phyloP scores from a whole-genome alignment of 2,797 vertebrate genomes.

The Lepus oiostolus region DNA sequence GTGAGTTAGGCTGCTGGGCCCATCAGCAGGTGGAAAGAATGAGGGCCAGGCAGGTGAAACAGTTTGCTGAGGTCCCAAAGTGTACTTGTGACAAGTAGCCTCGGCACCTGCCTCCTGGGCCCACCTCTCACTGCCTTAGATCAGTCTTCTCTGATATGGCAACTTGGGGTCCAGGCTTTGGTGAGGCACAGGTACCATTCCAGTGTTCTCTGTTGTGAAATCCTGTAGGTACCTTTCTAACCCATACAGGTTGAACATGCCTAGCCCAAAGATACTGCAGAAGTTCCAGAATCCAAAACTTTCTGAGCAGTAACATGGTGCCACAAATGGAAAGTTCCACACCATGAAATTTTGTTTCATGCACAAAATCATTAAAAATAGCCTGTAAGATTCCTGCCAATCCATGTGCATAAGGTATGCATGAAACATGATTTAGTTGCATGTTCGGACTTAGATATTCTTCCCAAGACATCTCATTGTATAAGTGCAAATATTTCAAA shows the following conservation, averaged over 20 bases:
- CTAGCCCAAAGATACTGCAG: background rate
- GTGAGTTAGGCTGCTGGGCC: background rate
- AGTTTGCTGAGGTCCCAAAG: rapidly evolving
- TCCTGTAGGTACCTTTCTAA: background rate
- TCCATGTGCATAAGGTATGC: background rate
- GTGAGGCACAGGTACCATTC: background rate
- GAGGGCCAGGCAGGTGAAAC: too few species aligned
- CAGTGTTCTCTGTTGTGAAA: background rate
- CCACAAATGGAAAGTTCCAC: background rate
- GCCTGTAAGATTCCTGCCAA: background rate
- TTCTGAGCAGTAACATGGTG: background rate
- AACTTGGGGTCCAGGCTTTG: too few species aligned
- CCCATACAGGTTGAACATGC: background rate
- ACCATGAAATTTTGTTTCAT: too few species aligned
- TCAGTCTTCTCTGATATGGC: background rate
- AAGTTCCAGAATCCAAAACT: background rate
- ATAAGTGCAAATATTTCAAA: background rate
- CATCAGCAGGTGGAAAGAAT: too few species aligned
- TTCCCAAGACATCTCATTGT: background rate
- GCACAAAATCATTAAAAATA: background rate
- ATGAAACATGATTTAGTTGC: background rate
- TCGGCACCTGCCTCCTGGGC: background rate
- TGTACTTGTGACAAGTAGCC: background rate
- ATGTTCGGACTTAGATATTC: background rate
- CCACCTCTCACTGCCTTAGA: background rate